Base-by-base conservation (phyloP, 2,888 invertebrate genomes). In the Entomobrya proxima region DNA sequence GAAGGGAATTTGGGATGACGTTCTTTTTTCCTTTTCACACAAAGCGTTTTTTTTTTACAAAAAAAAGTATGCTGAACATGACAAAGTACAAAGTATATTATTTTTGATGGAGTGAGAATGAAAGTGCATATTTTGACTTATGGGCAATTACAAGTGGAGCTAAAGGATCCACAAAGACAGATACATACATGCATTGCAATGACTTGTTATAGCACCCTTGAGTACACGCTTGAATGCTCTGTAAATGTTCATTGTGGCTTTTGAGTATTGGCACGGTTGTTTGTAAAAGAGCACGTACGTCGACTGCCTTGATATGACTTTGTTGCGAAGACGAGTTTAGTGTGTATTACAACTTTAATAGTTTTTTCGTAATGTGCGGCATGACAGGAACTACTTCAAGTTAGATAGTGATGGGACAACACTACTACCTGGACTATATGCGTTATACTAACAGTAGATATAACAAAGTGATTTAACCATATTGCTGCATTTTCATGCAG, bases 61-160 rank as follows among this genome's bases (percentile, higher is more conserved):
- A 69, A 32, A 74, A 35, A 55, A 37, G 30, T 52, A 11, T 64
- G 3, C 44, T 50, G 72, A 2, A 21, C 40, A 69, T 69, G 67
- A 47, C 2, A 27, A 47, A 47, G 72, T 6, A 74, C 27, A 30
- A 74, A 2, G 13, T n/a, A 18, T 37, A 13, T 58, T 74, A 44
- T 24, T 32, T 69, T 74, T 50, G 75, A 47, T 75, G 47, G 61
- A 75, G 64, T 75, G 82, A 82, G 82, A 82, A 82, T 82, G 82
- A 82, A 82, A 82, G 82, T 82, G 82, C 82, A 75, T 32, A 52
- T 82, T 82, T 82, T 64, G 79, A 52, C 69, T 69, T 55, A 44
- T 64, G 72, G 61, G 61, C 37, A 47, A 75, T 82, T 82, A 72
- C 58, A 80, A 72, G 27, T 35, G 82, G 75, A 55, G 44, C 72